A percentile compares a stretch with the other conserved stretches of the same genome.
These are phyloP conservation scores for Enteromius fasciolatus DNA, from an alignment of 2,797 vertebrate species.

Conservation along the genomic window DNA sequence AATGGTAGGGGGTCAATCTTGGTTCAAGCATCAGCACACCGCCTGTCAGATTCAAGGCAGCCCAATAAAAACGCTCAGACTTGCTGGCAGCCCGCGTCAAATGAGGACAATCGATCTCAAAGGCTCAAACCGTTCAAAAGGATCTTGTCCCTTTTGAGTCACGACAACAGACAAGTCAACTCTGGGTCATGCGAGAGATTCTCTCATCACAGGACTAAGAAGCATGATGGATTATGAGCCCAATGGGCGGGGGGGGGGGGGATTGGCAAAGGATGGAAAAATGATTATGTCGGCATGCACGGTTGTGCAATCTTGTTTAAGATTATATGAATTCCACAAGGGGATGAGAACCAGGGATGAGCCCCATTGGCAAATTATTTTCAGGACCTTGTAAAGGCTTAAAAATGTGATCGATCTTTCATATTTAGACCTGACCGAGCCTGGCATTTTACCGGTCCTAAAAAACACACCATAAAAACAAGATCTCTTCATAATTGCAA, in stretches of 20 bases:
- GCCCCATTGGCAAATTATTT: conserved; percentile 59
- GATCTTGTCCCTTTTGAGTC: not conserved
- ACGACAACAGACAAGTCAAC: conserved; percentile 11
- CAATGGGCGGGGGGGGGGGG: conserved; percentile 41
- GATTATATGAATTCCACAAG: conserved; percentile 77
- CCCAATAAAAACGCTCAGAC: conserved; percentile 39
- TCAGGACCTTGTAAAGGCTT: not conserved
- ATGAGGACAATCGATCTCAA: conserved; percentile 30
- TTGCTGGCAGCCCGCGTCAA: conserved; percentile 30
- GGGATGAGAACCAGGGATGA: conserved; percentile 71
- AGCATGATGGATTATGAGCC: conserved; percentile 64
- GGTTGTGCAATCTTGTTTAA: conserved; percentile 73
- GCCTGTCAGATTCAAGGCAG: conserved; percentile 70
- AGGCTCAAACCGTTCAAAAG: conserved; percentile 12
- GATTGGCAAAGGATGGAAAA: conserved; percentile 51
- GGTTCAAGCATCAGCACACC: conserved; percentile 77
- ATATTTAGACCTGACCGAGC: not conserved
- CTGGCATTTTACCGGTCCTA: not conserved
- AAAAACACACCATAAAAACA: not conserved
- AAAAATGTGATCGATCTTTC: not conserved
- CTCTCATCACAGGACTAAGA: conserved; percentile 31
- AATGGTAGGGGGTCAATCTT: conserved; percentile 76
- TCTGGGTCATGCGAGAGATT: not conserved
- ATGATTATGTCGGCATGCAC: conserved; percentile 68
- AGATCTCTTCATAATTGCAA: not conserved